A percentile compares a stretch with the other conserved stretches of the same genome.
Conservation (phyloP, 2,797 vertebrate species). For the Channa striata region DNA sequence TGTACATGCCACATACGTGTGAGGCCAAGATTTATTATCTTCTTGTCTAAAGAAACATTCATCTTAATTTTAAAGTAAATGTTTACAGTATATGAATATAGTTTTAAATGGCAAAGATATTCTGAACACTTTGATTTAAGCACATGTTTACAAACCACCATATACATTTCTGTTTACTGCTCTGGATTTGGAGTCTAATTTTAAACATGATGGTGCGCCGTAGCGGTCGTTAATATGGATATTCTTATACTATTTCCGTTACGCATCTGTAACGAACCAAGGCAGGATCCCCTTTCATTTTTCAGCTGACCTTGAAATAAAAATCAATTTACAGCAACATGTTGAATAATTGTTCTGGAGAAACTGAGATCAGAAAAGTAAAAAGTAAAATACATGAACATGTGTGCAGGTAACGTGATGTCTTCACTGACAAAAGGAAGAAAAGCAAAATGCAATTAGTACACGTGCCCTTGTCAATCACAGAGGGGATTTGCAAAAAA, state of each 20-base stretch:
- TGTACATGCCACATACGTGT: background rate
- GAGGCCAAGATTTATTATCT: background rate
- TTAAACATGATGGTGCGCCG: constrained; percentile 8
- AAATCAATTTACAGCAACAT: constrained; percentile 50
- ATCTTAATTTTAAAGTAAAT: background rate
- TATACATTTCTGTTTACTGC: background rate
- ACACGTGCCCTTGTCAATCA: constrained; percentile 74
- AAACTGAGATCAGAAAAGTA: constrained; percentile 30
- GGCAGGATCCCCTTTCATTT: constrained; percentile 60
- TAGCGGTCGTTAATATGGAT: constrained; percentile 40
- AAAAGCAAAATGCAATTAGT: constrained; percentile 25
- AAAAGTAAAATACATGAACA: constrained; percentile 24
- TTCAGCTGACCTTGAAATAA: constrained; percentile 67
- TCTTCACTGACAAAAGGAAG: constrained; percentile 27
- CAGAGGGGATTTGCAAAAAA: constrained; percentile 21
- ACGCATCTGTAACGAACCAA: constrained; percentile 42
- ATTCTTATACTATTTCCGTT: constrained; percentile 42
- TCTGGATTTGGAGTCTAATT: constrained; percentile 22
- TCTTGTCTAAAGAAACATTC: too few species aligned
- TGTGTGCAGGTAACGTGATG: constrained; percentile 37
- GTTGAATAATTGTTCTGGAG: constrained; percentile 35
- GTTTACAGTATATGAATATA: background rate
- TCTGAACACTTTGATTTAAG: background rate
- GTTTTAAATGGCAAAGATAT: too few species aligned
- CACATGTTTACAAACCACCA: constrained; percentile 1